A percentile compares a stretch with the other conserved stretches of the same genome.
phyloP scores from a whole-genome alignment of 2,888 invertebrate species.

The Uropetala carovei region DNA sequence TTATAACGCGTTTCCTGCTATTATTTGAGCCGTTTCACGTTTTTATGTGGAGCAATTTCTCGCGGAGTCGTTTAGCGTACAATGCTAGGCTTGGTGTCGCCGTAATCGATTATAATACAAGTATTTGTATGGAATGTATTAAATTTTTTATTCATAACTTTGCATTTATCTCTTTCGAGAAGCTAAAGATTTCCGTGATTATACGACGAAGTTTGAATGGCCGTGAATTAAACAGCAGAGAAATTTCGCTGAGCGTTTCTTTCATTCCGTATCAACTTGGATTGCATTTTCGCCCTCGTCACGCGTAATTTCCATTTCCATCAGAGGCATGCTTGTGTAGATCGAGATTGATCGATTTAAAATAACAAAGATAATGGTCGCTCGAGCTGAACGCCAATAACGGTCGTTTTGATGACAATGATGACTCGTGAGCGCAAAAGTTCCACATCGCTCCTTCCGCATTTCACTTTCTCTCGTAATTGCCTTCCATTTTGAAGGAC shows the following conservation, averaged over 20 bases:
- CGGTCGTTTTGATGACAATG: conserved; percentile 19
- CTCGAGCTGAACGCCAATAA: neutral
- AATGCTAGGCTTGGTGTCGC: too few relatives aligned
- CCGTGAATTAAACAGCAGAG: neutral
- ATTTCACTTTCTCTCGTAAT: conserved; percentile 51
- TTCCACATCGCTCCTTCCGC: conserved; percentile 34
- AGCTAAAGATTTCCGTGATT: too few relatives aligned
- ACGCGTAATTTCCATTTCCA: neutral
- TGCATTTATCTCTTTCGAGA: too few relatives aligned
- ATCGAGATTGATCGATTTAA: neutral
- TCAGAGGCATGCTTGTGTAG: neutral
- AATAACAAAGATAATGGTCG: neutral
- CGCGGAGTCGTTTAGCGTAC: too few relatives aligned
- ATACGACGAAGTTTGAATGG: neutral
- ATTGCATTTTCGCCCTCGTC: neutral
- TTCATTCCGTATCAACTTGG: neutral
- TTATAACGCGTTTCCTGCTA: neutral
- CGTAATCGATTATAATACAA: too few relatives aligned
- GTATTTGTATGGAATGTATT: too few relatives aligned
- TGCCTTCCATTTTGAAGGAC: conserved; percentile 48
- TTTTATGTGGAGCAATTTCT: too few relatives aligned
- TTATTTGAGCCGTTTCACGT: too few relatives aligned
- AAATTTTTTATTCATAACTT: too few relatives aligned
- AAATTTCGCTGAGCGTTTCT: neutral
- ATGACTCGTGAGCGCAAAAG: neutral